Conservation (phyloP, 2,113 vertebrate genomes). For the Triplophysa siluroides region DNA sequence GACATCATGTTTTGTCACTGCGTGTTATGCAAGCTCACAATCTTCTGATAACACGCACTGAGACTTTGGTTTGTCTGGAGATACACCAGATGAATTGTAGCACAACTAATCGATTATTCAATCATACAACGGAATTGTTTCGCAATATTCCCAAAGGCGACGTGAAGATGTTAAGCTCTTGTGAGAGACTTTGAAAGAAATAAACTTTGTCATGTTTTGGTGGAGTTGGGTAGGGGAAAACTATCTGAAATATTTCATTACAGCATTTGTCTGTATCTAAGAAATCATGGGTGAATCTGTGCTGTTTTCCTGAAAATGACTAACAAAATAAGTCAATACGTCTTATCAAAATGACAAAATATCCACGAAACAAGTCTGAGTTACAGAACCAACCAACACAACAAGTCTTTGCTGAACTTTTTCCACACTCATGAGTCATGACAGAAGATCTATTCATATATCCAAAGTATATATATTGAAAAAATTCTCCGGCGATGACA, state of each 20-base stretch:
- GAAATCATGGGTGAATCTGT: neutral
- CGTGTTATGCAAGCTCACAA: neutral
- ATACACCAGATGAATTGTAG: neutral
- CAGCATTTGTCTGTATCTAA: neutral
- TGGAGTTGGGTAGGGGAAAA: neutral
- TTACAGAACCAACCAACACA: no score
- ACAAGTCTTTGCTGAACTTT: no score
- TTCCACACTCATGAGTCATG: no score
- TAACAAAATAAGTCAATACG: no score
- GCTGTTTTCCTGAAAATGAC: no score
- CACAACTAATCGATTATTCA: constrained; percentile 13
- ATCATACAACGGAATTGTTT: constrained; percentile 8
- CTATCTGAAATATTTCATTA: constrained; percentile 9
- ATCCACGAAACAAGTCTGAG: no score
- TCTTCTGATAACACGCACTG: neutral
- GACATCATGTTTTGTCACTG: constrained; percentile 1
- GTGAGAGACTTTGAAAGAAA: neutral
- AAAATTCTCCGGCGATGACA: no score
- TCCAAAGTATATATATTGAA: no score
- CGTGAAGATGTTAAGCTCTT: neutral
- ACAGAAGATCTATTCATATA: no score
- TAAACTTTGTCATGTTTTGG: constrained; percentile 13
- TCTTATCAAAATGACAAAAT: no score
- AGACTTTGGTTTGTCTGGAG: neutral
- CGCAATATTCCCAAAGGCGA: neutral